Evolutionary conservation across 2,888 invertebrate species (phyloP).

Genomic region (Harpalus rubripes): DNA sequence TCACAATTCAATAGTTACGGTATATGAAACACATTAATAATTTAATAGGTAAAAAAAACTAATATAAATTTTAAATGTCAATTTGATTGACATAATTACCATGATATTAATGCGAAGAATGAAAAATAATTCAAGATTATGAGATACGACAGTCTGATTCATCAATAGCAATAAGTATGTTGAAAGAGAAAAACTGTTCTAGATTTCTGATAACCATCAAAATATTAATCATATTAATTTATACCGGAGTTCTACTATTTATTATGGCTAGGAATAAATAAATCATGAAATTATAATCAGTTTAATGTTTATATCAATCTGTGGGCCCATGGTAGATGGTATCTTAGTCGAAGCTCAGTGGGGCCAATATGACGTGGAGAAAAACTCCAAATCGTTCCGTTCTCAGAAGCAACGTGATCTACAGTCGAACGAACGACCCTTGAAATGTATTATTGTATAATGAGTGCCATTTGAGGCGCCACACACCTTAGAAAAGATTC

Average conservation of each 20-base stretch:
- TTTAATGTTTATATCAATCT: conserved; percentile 46
- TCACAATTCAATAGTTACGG: too few relatives aligned
- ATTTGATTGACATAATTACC: neutral
- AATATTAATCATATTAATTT: conserved; percentile 50
- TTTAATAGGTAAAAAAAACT: too few relatives aligned
- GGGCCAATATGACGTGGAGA: conserved; percentile 11
- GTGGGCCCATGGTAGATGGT: conserved; percentile 23
- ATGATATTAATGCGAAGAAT: neutral
- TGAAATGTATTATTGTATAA: conserved; percentile 74
- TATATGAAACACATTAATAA: too few relatives aligned
- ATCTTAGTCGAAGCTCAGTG: conserved; percentile 22
- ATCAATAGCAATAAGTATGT: neutral
- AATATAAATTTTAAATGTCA: neutral
- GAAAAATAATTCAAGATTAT: conserved; percentile 16
- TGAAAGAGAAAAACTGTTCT: conserved; percentile 25
- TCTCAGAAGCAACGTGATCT: conserved; percentile 75
- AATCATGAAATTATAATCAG: conserved; percentile 42
- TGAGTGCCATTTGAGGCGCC: conserved; percentile 71
- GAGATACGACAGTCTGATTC: conserved; percentile 8
- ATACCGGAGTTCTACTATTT: conserved; percentile 16
- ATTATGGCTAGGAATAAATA: conserved; percentile 18
- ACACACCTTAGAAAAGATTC: conserved; percentile 61
- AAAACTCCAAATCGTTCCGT: conserved; percentile 67
- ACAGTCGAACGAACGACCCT: conserved; percentile 75
- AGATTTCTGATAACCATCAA: conserved; percentile 39